Evolutionary conservation across 2,797 vertebrate genomes (phyloP).

Genomic region (Coreius guichenoti): DNA sequence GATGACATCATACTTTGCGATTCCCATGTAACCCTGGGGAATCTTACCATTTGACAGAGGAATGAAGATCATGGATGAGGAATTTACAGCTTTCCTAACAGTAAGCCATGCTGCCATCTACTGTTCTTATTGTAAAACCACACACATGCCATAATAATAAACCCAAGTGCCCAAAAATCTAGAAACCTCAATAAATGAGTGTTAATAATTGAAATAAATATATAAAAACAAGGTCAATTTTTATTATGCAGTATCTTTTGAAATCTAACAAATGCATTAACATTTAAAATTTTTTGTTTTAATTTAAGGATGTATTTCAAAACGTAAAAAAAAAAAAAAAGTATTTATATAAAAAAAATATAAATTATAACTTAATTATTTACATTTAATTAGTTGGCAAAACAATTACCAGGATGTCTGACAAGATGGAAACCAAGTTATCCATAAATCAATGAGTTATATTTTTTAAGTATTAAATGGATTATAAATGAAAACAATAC

Average conservation of each 20-base stretch:
- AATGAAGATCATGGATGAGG: constrained; percentile 24
- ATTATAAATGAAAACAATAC: too few relatives aligned
- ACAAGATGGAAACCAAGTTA: background rate
- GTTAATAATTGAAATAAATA: background rate
- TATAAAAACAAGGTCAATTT: background rate
- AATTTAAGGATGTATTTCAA: too few relatives aligned
- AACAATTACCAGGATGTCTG: background rate
- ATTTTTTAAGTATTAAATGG: too few relatives aligned
- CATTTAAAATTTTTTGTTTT: too few relatives aligned
- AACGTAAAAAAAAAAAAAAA: too few relatives aligned
- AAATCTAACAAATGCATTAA: too few relatives aligned
- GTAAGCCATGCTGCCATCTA: constrained; percentile 62
- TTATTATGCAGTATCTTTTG: too few relatives aligned
- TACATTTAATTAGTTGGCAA: background rate
- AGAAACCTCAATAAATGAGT: background rate
- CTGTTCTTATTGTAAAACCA: constrained; percentile 41
- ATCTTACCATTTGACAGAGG: constrained; percentile 34
- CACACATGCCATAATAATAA: background rate
- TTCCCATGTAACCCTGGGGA: constrained; percentile 38
- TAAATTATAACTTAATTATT: too few relatives aligned
- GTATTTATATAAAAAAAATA: too few relatives aligned
- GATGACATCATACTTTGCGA: constrained; percentile 57
- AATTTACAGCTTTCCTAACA: constrained; percentile 9
- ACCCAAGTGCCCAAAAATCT: background rate
- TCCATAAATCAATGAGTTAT: background rate